Base-by-base conservation (phyloP, 2,888 invertebrate species). In the Tiliacea citrago region DNA sequence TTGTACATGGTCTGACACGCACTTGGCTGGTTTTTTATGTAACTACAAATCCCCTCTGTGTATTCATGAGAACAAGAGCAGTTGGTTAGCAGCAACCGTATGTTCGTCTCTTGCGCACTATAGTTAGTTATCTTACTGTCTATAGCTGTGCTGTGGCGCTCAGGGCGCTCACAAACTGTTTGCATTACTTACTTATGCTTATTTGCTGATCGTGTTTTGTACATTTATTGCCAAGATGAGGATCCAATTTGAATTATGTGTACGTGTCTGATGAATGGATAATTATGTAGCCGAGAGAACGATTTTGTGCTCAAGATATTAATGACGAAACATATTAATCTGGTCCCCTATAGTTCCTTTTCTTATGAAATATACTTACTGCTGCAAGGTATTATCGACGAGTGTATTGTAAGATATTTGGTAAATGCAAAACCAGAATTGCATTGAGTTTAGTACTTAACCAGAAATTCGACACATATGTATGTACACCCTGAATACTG, bases 121-220 rank as follows among this genome's bases (percentile, higher is more conserved):
- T n/a, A 0, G 5, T 2, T 9, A 47, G n/a, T 68, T 68, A 47
- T 3, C 13, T 13, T 18, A 55, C 81, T 86, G 77, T 21, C 13
- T 29, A 6, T 0, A 13, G 1, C 47, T 68, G 10, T 24, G 58
- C 86, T 83, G 75, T 79, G 77, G 55, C 55, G 0, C 51, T 68
- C 49, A 51, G 70, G 69, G 55, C 62, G 10, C 65, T 73, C 66
- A 58, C 77, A 81, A 83, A 85, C 75, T 76, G 86, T 84, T 84
- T 84, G 79, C 77, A 85, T 86, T 86, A 86, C 86, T 84, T 84
- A 87, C 78, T 87, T 81, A 79, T 79, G 77, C 83, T 81, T 86
- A 87, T 87, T 87, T 83, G 78, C 83, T 86, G 88, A 87, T 87
- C 86, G 84, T 84, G 81, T 86, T 86, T 81, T 77, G 78, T 75